Evolutionary conservation across 2,113 vertebrate genomes (phyloP), one percentile per base, ranked within the genome.

Genomic region (Eonycteris spelaea): DNA sequence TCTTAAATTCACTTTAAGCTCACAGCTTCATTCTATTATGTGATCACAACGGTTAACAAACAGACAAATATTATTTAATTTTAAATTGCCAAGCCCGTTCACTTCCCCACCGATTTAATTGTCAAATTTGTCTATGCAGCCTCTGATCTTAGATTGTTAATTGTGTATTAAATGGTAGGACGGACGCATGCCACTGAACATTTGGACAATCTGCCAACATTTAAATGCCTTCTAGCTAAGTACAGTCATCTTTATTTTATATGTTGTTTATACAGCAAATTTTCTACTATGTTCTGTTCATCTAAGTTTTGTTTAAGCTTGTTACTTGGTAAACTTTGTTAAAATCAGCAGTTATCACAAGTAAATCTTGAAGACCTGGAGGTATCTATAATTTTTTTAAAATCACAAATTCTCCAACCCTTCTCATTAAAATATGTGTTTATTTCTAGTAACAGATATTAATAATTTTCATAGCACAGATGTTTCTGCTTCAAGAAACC

Each of bases 61-160:
- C 12, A 95, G 26, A 94, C 28, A 93, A 57, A 55, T 28, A 95
- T 90, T 95, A 94, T 89, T 97, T 90, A 90, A 96, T 96, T 95
- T 94, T 94, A 94, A 96, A 95, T 6, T 95, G 19, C 86, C 95
- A 95, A 93, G 74, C 45, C 38, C 43, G 93, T 90, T 87, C 61
- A 80, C 55, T 91, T 90, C 19, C 53, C 61, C 67, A 84, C 28
- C 59, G 97, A 91, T 87, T 92, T 93, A 91, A 89, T 0, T 86
- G 68, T 91, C 80, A 87, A 77, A 87, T 84, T 75, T 90, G 48
- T 87, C 90, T 95, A 88, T 82, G 12, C 53, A 96, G 33, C 22
- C 45, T 86, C 74, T 92, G 53, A 92, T 74, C 90, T 92, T 83
- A 43, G 22, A 91, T 78, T 91, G 63, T 38, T 92, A 96, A 93